Evolutionary conservation across 2,113 vertebrate species (phyloP).

Genomic region (Onychostoma macrolepis): DNA sequence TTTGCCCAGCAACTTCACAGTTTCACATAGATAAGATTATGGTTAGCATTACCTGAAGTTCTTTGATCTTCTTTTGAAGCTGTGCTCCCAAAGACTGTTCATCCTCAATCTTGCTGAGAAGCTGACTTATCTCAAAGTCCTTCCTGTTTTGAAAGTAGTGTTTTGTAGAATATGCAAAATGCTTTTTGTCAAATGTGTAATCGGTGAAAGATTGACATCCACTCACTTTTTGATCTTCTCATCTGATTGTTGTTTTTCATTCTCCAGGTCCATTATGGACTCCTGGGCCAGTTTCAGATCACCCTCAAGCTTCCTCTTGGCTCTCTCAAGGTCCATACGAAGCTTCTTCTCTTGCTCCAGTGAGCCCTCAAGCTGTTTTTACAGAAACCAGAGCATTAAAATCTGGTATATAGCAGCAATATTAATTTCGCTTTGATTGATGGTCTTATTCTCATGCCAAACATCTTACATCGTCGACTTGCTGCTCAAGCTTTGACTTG

Average conservation of each 20-base stretch:
- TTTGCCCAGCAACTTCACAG: background rate
- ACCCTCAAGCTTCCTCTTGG: constrained; percentile 2
- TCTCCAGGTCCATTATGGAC: background rate
- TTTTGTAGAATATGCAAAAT: background rate
- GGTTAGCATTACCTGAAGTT: constrained; percentile 51
- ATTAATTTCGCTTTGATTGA: no score
- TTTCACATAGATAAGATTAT: background rate
- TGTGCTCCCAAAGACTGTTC: constrained; percentile 71
- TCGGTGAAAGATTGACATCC: background rate
- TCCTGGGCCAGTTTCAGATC: background rate
- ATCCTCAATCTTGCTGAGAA: constrained; percentile 79
- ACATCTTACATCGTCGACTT: constrained; percentile 57
- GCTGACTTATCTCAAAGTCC: constrained; percentile 78
- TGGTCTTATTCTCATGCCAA: background rate
- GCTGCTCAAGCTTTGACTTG: constrained; percentile 60
- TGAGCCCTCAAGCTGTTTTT: constrained; percentile 44
- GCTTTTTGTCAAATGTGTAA: background rate
- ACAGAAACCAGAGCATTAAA: background rate
- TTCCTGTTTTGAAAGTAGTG: constrained; percentile 65
- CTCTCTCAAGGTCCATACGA: constrained; percentile 47
- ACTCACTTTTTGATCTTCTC: constrained; percentile 30
- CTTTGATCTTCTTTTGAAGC: constrained; percentile 76
- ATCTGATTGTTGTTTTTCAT: background rate
- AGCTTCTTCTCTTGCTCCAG: constrained; percentile 54
- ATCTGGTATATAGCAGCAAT: no score